Evolutionary conservation across 2,888 invertebrate species (phyloP).

Genomic region (Cactoblastis cactorum): DNA sequence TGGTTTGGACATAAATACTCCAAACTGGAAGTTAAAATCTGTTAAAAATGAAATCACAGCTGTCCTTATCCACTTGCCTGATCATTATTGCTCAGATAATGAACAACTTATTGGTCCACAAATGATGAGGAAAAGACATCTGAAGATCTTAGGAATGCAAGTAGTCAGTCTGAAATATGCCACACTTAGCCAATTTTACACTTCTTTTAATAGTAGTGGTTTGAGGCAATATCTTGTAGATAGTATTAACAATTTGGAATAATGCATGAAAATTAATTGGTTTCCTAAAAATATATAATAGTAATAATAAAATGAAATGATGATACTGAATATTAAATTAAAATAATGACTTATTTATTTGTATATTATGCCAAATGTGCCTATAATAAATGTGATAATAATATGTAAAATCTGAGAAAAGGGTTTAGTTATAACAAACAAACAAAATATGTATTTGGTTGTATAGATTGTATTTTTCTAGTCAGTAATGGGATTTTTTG

Average conservation of each 20-base stretch:
- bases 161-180: conserved; percentile 80
- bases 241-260: conserved; percentile 54
- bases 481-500: conserved; percentile 13
- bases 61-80: conserved; percentile 81
- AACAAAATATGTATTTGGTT: not conserved
- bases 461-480: conserved; percentile 18
- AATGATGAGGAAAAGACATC: conserved; percentile 80
- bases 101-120: conserved; percentile 81
- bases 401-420: not conserved
- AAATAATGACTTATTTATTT: not conserved
- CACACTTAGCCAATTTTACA: conserved; percentile 65
- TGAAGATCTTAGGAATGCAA: conserved; percentile 81
- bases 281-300: no score
- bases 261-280: conserved; percentile 28
- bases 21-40: conserved; percentile 64
- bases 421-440: no score
- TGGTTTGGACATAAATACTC: conserved; percentile 51
- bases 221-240: conserved; percentile 74
- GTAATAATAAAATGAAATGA: not conserved
- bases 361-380: conserved; percentile 11
- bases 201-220: conserved; percentile 61
- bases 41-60: conserved; percentile 72
- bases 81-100: conserved; percentile 81
- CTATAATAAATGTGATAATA: not conserved
- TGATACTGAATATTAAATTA: not conserved